Percentiles rank a stretch among this genome's conserved stretches.
phyloP scores from a whole-genome alignment of 1,140 invertebrate genomes.

The Ceratoteleas bidentatus region DNA sequence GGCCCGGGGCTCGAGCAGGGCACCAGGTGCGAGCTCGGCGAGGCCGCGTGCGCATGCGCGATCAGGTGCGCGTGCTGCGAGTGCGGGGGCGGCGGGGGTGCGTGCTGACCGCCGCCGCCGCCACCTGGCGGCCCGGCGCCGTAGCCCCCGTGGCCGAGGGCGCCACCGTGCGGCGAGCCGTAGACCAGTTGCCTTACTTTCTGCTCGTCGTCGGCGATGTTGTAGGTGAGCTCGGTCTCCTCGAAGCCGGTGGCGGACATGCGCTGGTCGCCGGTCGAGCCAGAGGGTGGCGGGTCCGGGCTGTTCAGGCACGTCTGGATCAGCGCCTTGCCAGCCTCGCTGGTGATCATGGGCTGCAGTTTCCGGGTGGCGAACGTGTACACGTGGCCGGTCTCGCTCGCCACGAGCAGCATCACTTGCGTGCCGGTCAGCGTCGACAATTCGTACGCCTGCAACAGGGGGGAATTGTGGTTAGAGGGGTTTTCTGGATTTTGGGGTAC shows the following conservation, averaged over 20 bases:
- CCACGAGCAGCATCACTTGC: too few species aligned
- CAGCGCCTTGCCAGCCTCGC: too few species aligned
- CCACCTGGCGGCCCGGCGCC: slow-evolving; percentile 75
- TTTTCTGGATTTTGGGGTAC: too few species aligned
- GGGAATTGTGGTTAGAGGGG: too few species aligned
- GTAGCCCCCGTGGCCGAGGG: slow-evolving; percentile 81
- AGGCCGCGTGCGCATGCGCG: slow-evolving; percentile 81
- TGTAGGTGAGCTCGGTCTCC: slow-evolving; percentile 98
- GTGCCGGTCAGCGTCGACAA: too few species aligned
- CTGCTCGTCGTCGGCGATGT: slow-evolving; percentile 95
- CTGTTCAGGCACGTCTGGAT: too few species aligned
- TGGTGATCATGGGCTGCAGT: too few species aligned
- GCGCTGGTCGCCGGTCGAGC: slow-evolving; percentile 95
- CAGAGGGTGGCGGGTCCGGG: too few species aligned
- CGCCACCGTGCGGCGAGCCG: slow-evolving; percentile 85
- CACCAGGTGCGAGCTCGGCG: slow-evolving; percentile 84
- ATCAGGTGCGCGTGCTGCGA: slow-evolving; percentile 69
- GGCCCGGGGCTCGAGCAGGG: slow-evolving; percentile 83
- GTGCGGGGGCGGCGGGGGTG: slow-evolving; percentile 83
- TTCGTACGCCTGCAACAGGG: too few species aligned
- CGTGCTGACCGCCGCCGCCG: slow-evolving; percentile 83
- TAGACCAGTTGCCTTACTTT: slow-evolving; percentile 98
- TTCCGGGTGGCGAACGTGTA: too few species aligned
- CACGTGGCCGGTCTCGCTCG: too few species aligned
- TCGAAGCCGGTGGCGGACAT: slow-evolving; percentile 99